Evolutionary conservation across 2,113 vertebrate species (phyloP).

Genomic region (Cricetomys ansorgei): DNA sequence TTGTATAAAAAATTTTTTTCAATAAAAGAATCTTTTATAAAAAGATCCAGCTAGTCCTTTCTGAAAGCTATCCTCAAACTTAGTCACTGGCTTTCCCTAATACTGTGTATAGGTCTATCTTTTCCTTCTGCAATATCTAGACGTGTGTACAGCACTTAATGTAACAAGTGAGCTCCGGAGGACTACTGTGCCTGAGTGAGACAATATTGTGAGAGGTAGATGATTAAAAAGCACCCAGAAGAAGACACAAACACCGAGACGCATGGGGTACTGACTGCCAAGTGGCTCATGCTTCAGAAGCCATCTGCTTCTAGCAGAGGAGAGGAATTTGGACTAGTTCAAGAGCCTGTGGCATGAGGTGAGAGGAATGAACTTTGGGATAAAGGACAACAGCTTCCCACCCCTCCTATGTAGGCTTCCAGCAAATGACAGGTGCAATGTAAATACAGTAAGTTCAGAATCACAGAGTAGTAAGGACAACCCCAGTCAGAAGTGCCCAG

Average conservation of each 20-base stretch:
- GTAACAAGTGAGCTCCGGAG: neutral
- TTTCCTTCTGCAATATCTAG: neutral
- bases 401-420: neutral
- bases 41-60: conserved; percentile 16
- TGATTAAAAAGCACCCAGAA: neutral
- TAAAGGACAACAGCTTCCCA: neutral
- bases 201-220: neutral
- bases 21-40: neutral
- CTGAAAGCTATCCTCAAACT: neutral
- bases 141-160: neutral
- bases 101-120: neutral
- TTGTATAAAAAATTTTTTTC: neutral
- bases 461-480: neutral
- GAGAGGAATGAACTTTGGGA: neutral
- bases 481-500: neutral
- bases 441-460: neutral
- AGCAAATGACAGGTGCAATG: neutral
- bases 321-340: neutral
- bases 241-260: neutral
- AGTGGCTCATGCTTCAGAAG: neutral
- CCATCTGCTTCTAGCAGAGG: neutral
- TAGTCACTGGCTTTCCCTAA: neutral
- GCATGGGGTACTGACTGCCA: neutral
- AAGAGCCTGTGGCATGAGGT: neutral
- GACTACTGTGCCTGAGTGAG: neutral